Evolutionary conservation across 2,888 invertebrate species (phyloP).

Genomic region (Drosophila sordidula): DNA sequence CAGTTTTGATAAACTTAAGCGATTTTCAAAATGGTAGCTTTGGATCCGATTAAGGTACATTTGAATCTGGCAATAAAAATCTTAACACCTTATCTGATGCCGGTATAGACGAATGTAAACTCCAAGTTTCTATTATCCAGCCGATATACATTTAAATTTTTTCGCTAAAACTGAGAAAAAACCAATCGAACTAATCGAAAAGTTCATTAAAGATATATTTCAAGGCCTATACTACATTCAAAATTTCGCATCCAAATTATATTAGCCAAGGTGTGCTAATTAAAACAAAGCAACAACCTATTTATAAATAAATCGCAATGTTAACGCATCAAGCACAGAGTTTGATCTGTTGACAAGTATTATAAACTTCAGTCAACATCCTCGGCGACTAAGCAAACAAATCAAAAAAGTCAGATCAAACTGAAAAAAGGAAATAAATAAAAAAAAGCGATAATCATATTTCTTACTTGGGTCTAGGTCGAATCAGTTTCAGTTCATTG

Average conservation of each 20-base stretch:
- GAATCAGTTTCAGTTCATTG: conserved; percentile 26
- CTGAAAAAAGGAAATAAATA: neutral
- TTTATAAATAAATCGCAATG: neutral
- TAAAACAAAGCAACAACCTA: neutral
- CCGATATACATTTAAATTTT: too few species aligned
- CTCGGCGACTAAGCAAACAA: conserved; percentile 1
- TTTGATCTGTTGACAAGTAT: neutral
- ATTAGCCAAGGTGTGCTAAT: neutral
- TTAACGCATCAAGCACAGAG: conserved; percentile 3
- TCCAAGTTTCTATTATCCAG: too few species aligned
- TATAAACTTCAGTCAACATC: neutral
- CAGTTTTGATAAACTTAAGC: too few species aligned
- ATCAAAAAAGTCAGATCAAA: conserved; percentile 14
- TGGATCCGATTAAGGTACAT: too few species aligned
- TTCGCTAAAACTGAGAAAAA: too few species aligned
- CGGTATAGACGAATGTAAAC: too few species aligned
- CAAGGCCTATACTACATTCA: neutral
- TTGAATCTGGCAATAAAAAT: too few species aligned
- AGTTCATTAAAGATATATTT: neutral
- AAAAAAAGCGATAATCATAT: neutral
- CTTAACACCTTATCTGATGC: too few species aligned
- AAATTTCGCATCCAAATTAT: neutral
- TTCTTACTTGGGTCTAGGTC: conserved; percentile 1
- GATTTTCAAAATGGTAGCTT: too few species aligned
- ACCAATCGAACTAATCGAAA: neutral